Evolutionary conservation across 2,888 invertebrate genomes (phyloP).

Genomic region (Mactromeris polynyma): DNA sequence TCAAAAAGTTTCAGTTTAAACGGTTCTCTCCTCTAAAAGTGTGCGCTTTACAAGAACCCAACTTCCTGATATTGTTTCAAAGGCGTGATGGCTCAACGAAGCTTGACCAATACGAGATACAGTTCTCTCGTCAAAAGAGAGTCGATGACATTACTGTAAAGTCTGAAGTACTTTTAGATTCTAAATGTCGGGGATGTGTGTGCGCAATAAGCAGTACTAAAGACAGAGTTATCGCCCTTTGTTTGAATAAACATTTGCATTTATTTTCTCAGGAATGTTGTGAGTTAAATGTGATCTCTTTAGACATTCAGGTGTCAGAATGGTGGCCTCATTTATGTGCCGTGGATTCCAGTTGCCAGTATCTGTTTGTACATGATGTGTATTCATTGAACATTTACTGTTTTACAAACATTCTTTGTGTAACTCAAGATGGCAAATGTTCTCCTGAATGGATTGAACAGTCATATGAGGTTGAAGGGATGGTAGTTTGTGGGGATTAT

Average conservation of each 20-base stretch:
- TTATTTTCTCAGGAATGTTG: background rate
- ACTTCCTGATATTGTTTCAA: background rate
- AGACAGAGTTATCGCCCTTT: background rate
- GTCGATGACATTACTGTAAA: background rate
- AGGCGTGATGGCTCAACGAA: background rate
- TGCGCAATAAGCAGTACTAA: constrained; percentile 13
- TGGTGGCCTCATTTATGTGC: constrained; percentile 19
- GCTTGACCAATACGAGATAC: background rate
- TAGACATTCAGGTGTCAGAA: background rate
- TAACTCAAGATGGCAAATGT: background rate
- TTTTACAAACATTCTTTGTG: background rate
- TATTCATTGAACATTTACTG: constrained; percentile 12
- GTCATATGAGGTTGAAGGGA: constrained; percentile 3
- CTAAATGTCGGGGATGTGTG: background rate
- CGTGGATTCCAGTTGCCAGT: background rate
- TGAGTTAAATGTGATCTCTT: background rate
- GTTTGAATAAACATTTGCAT: constrained; percentile 16
- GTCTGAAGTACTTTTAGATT: background rate
- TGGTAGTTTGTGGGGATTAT: background rate
- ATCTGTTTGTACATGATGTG: background rate
- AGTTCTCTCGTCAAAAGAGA: background rate
- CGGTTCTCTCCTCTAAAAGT: background rate
- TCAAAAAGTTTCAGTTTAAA: background rate
- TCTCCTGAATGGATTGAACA: background rate
- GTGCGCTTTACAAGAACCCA: background rate